phyloP scores from a whole-genome alignment of 2,797 vertebrate species.

The Lepus oiostolus region DNA sequence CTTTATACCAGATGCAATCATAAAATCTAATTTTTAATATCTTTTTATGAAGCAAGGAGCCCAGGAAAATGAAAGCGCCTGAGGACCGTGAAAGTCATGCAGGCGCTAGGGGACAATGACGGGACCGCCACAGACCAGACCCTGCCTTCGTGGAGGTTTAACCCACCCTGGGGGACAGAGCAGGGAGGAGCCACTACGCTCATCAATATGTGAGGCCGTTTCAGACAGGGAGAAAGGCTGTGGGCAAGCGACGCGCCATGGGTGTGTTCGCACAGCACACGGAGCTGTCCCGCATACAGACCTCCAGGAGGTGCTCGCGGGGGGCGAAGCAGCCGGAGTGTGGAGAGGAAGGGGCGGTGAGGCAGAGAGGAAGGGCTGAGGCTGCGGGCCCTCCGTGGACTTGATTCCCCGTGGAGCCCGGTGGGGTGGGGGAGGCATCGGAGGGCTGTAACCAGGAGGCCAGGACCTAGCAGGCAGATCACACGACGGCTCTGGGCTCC shows the following conservation, averaged over 20 bases:
- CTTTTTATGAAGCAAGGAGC: background rate
- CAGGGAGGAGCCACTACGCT: background rate
- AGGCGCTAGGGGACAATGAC: background rate
- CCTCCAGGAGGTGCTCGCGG: too few species aligned
- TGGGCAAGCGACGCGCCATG: background rate
- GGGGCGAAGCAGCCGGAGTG: too few species aligned
- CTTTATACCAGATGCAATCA: background rate
- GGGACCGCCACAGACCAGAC: background rate
- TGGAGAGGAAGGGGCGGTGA: background rate
- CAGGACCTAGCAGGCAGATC: too few species aligned
- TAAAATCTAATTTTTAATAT: conserved; percentile 5
- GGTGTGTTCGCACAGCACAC: too few species aligned
- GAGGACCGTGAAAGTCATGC: background rate
- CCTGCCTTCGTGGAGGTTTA: background rate
- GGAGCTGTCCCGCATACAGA: too few species aligned
- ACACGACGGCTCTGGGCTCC: background rate
- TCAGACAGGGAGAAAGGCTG: background rate
- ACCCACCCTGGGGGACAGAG: background rate
- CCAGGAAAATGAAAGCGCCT: background rate
- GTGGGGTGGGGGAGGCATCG: too few species aligned
- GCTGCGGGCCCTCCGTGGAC: background rate
- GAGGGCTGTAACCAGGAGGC: background rate
- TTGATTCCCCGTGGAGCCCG: background rate
- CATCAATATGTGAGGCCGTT: conserved; percentile 17
- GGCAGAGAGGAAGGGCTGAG: background rate